phyloP scores from a whole-genome alignment of 2,113 vertebrate species.

The Cyrtonyx montezumae region DNA sequence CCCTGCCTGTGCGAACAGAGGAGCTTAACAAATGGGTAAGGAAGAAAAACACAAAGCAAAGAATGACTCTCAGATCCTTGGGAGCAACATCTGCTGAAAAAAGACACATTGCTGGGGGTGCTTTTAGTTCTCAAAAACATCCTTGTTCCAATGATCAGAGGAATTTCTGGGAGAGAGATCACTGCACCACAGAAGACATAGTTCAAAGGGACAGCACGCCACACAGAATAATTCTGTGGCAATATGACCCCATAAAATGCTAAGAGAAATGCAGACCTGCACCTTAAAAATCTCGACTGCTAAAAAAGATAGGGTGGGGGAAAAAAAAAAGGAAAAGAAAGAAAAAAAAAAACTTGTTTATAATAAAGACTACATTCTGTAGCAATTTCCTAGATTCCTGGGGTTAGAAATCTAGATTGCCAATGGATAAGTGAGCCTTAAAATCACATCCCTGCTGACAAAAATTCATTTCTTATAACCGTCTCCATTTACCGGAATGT shows the following conservation, averaged over 20 bases:
- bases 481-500: slow-evolving; percentile 98
- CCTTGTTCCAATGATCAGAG: slow-evolving; percentile 71
- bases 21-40: background rate
- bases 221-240: slow-evolving; percentile 61
- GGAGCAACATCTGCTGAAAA: slow-evolving; percentile 34
- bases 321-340: slow-evolving; percentile 47
- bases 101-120: background rate
- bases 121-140: slow-evolving; percentile 30
- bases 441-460: slow-evolving; percentile 97
- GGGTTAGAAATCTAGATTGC: slow-evolving; percentile 97
- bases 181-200: slow-evolving; percentile 53
- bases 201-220: slow-evolving; percentile 68
- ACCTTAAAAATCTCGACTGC: slow-evolving; percentile 78
- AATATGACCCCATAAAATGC: slow-evolving; percentile 69
- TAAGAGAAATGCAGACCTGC: slow-evolving; percentile 66
- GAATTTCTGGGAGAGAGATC: slow-evolving; percentile 61
- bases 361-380: slow-evolving; percentile 93
- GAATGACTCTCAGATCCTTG: slow-evolving; percentile 1
- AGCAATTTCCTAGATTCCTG: slow-evolving; percentile 93
- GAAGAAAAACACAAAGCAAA: slow-evolving; percentile 20
- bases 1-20: background rate
- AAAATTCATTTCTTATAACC: slow-evolving; percentile 98
- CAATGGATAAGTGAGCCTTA: slow-evolving; percentile 99
- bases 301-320: slow-evolving; percentile 60
- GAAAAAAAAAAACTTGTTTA: slow-evolving; percentile 82